A percentile compares a stretch with the other conserved stretches of the same genome.
Evolutionary conservation across 2,797 vertebrate species (phyloP).

Genomic region (Anguilla pacifica): DNA sequence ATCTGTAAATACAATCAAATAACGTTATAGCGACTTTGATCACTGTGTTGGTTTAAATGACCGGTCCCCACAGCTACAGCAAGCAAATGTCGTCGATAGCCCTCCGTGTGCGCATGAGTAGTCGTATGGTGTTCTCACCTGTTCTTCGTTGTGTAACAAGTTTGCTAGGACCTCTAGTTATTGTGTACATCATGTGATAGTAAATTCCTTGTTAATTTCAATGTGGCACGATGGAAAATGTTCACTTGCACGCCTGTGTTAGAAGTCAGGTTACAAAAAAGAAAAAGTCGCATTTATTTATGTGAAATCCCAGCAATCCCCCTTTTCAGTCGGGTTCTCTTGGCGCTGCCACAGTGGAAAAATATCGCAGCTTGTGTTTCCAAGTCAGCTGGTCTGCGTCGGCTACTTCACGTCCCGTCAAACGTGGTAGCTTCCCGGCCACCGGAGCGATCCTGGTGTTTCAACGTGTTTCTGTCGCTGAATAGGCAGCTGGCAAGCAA

Average conservation of each 20-base stretch:
- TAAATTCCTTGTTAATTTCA: conserved; percentile 35
- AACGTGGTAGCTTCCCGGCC: conserved; percentile 20
- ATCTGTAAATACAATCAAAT: background rate
- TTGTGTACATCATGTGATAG: conserved; percentile 89
- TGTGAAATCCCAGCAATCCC: conserved; percentile 21
- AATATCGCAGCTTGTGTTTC: conserved; percentile 33
- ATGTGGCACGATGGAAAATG: background rate
- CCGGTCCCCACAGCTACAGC: background rate
- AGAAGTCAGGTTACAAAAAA: conserved; percentile 14
- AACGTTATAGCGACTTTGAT: background rate
- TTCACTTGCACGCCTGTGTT: conserved; percentile 8
- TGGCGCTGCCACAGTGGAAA: conserved; percentile 47
- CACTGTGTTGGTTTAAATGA: background rate
- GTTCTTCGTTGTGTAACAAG: conserved; percentile 90
- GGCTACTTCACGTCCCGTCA: conserved; percentile 28
- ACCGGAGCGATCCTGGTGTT: background rate
- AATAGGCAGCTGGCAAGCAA: conserved; percentile 3
- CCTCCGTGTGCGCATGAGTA: background rate
- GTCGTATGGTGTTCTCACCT: conserved; percentile 66
- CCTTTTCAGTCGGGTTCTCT: conserved; percentile 37
- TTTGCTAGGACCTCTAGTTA: conserved; percentile 93
- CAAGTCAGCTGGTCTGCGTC: conserved; percentile 51
- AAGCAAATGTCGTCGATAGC: background rate
- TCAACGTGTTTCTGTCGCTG: conserved; percentile 20
- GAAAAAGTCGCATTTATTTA: conserved; percentile 2